These are phyloP conservation scores for Dermolepida albohirtum DNA, from an alignment of 2,888 invertebrate genomes.

Conservation along the genomic window DNA sequence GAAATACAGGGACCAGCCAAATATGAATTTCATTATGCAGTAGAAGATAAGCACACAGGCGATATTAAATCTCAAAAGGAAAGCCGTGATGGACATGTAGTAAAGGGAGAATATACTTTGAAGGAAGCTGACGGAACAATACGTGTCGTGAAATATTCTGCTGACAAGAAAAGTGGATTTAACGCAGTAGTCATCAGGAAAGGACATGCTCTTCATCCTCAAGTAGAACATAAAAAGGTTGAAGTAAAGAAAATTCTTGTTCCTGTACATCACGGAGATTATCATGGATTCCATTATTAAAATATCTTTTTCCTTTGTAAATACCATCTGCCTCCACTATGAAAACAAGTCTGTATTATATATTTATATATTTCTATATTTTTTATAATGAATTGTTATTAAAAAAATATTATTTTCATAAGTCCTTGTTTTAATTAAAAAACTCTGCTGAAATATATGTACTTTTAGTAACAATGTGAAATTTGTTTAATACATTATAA, in stretches of 20 bases:
- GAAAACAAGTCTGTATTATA: too few relatives aligned
- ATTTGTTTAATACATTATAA: too few relatives aligned
- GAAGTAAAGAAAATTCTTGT: conserved; percentile 11
- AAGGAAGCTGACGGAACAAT: conserved; percentile 57
- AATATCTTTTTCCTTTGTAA: too few relatives aligned
- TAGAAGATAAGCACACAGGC: conserved; percentile 55
- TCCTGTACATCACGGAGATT: conserved; percentile 14
- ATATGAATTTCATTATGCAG: conserved; percentile 56
- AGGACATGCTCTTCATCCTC: conserved; percentile 51
- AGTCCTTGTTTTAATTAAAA: too few relatives aligned
- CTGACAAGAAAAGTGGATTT: conserved; percentile 54
- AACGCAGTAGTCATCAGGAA: conserved; percentile 54
- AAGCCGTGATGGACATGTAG: conserved; percentile 52
- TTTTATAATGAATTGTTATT: too few relatives aligned
- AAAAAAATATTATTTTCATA: too few relatives aligned
- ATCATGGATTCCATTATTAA: not conserved
- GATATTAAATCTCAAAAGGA: conserved; percentile 57
- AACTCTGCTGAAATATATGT: too few relatives aligned
- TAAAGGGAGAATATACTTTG: conserved; percentile 54
- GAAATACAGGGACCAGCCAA: conserved; percentile 48
- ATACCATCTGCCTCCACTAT: too few relatives aligned
- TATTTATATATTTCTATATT: too few relatives aligned
- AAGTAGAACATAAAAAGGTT: conserved; percentile 14
- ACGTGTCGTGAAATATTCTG: conserved; percentile 54
- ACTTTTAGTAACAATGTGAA: too few relatives aligned